Base-by-base conservation (phyloP, 2,888 invertebrate species). In the Tyria jacobaeae region DNA sequence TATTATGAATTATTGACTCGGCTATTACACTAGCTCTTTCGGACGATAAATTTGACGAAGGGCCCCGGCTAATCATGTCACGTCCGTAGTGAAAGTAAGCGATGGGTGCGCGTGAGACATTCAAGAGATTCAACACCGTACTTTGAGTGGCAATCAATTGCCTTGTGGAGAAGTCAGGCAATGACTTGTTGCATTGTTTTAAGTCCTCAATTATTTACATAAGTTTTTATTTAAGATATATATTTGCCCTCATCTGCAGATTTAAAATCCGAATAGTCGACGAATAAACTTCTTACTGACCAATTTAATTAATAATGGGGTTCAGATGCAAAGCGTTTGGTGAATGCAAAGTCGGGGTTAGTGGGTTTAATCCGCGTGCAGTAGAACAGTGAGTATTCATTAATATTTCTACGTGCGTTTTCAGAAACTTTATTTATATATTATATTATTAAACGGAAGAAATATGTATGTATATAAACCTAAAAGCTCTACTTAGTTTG, bases 21-120 rank as follows among this genome's bases (percentile, higher is more conserved):
- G 62, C 55, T n/a, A 67, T 57, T 56, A 60, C 39, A 70, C 53
- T 39, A 59, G 62, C 60, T 72, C 66, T 75, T 66, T 70, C 71
- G 55, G 65, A 72, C 64, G 66, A 50, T 68, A 74, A 68, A 74
- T 76, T 71, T 12, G 63, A 75, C 75, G 77, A 84, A 85, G 83
- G 86, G 87, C 79, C 69, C 44, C 1, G 35, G 67, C 72, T 76
- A 83, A 84, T 79, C 73, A 71, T 85, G 87, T 81, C 86, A 83
- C 81, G 82, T 80, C 75, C 73, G 75, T 71, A 87, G 88, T 88
- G 89, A 89, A 89, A 89, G 89, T 88, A 80, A 77, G 68, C 59
- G 72, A 73, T 76, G 72, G 70, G 74, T 55, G 66, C 67, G 73
- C 57, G 73, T 64, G 69, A 67, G 62, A 59, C 55, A 9, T 10